Evolutionary conservation across 2,888 invertebrate species (phyloP), one percentile per base, ranked within the genome.

Genomic region (Furcula furcula): DNA sequence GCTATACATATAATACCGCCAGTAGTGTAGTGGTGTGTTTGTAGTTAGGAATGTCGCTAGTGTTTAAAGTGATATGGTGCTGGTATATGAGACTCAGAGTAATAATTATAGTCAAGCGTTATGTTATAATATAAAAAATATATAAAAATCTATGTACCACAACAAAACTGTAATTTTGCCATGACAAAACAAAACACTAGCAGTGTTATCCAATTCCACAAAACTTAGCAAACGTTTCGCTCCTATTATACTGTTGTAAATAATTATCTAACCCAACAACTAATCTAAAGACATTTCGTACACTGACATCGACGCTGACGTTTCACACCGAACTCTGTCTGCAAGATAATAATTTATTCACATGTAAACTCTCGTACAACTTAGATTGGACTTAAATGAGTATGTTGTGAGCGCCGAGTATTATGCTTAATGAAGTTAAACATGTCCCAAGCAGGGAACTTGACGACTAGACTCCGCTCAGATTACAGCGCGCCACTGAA

Each of bases 321-420:
- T 51, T 54, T 67, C 59, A 55, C 63, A 61, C 61, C 64, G 58
- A 64, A 67, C 67, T 69, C 77, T 72, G 79, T 58, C 74, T 73
- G 76, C 71, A 62, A 75, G 76, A 84, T 84, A 77, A 81, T 85
- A 86, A 88, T 87, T 87, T 87, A 87, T 88, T 87, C 82, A 87
- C 81, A 79, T 76, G 78, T 76, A 83, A 85, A 84, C 77, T 81
- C 72, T 62, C 70, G 61, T 75, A 62, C 70, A 86, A 86, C 86
- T 88, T 88, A 87, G 84, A 88, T 88, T 88, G 85, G 82, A 84
- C 85, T 87, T 88, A 86, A 88, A 85, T 81, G 85, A 86, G 85
- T 80, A 85, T 77, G 81, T 79, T 77, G 78, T 71, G 72, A 78
- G 70, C 79, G 66, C 51, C 51, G 59, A 65, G 77, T 82, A 84